Conservation (phyloP, 2,113 vertebrate genomes). For the Onychostoma macrolepis region DNA sequence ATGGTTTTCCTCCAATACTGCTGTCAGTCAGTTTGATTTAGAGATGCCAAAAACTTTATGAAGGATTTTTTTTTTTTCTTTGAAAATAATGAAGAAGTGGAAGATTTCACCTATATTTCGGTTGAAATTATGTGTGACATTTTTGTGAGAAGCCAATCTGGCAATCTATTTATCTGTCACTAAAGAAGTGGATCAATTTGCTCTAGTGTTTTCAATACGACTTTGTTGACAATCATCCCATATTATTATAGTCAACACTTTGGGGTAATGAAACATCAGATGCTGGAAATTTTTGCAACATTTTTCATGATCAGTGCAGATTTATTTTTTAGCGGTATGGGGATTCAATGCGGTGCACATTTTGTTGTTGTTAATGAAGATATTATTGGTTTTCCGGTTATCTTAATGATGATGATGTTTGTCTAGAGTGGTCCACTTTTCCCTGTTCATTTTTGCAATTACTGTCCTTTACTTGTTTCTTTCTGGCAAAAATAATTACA, state of each 20-base stretch:
- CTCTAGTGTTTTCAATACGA: background rate
- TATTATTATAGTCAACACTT: background rate
- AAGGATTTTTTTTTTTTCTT: background rate
- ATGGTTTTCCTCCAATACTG: background rate
- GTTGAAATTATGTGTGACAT: background rate
- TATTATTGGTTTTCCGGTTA: background rate
- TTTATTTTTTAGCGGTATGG: too few species aligned
- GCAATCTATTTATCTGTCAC: background rate
- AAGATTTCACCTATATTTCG: background rate
- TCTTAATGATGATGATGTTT: background rate
- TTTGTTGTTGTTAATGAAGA: background rate
- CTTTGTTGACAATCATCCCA: background rate
- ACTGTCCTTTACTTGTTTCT: background rate
- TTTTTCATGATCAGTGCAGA: background rate
- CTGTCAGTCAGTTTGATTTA: background rate
- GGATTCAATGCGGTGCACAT: background rate
- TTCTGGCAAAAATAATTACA: too few species aligned
- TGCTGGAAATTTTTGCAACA: background rate
- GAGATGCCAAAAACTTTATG: background rate
- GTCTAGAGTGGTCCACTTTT: background rate
- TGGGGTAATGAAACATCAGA: background rate
- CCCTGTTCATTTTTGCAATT: background rate
- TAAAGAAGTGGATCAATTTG: background rate
- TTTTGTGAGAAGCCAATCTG: conserved; percentile 3
- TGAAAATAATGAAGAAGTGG: background rate